These are phyloP conservation scores for Kryptopterus vitreolus DNA, from an alignment of 2,797 vertebrate species.

Conservation along the genomic window DNA sequence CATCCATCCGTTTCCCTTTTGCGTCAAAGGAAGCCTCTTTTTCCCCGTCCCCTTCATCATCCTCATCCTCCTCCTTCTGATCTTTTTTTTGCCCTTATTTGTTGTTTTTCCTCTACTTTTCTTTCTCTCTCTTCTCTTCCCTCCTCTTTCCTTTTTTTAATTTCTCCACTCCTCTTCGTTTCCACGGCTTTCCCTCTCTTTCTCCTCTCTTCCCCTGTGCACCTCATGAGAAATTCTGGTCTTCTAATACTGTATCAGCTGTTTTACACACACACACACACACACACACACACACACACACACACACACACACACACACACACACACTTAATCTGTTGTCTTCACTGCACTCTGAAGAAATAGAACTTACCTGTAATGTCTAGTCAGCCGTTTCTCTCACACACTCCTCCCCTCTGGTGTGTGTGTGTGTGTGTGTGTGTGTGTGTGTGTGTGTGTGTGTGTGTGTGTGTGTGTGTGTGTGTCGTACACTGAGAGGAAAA, in stretches of 20 bases:
- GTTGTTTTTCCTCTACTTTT: too few relatives aligned
- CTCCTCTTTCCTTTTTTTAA: too few relatives aligned
- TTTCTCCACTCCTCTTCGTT: too few relatives aligned
- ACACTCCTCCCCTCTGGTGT: background rate
- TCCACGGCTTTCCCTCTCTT: too few relatives aligned
- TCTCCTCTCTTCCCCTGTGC: background rate
- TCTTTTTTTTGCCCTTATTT: too few relatives aligned
- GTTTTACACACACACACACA: constrained; percentile 3
- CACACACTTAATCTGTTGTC: background rate
- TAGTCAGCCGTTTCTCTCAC: constrained; percentile 25
- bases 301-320: background rate
- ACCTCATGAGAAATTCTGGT: background rate
- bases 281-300: background rate
- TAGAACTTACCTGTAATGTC: constrained; percentile 22
- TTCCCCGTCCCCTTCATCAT: too few relatives aligned
- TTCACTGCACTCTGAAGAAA: background rate
- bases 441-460: constrained; percentile 1
- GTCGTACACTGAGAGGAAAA: background rate
- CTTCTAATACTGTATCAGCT: background rate
- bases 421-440: background rate
- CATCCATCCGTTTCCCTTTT: background rate
- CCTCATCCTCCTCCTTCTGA: too few relatives aligned
- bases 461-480: background rate
- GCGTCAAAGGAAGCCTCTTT: too few relatives aligned
- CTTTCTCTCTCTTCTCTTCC: too few relatives aligned